Evolutionary conservation across 2,888 invertebrate species (phyloP).

Genomic region (Thereva nobilitata): DNA sequence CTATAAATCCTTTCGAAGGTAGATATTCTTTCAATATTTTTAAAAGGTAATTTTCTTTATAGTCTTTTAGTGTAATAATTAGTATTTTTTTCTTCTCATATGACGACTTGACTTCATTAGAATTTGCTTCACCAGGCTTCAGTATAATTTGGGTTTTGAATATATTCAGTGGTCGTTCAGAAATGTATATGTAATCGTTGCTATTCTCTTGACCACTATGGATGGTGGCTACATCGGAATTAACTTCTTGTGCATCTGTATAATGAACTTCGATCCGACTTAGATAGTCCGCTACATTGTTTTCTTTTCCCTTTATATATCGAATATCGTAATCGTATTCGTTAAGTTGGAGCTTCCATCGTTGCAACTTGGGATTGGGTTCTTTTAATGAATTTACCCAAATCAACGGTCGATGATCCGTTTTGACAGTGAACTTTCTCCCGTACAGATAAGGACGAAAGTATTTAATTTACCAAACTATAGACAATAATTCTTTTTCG

Average conservation of each 20-base stretch:
- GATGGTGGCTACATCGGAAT: background rate
- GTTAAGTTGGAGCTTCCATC: constrained; percentile 50
- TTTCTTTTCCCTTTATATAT: constrained; percentile 44
- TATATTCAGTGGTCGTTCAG: constrained; percentile 12
- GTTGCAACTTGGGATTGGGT: constrained; percentile 50
- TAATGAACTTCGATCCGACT: constrained; percentile 44
- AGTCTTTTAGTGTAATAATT: constrained; percentile 3
- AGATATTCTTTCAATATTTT: constrained; percentile 6
- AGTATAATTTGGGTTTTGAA: constrained; percentile 12
- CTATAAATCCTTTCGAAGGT: background rate
- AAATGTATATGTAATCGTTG: constrained; percentile 1
- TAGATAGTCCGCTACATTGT: constrained; percentile 37
- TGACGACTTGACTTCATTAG: background rate
- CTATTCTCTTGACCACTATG: constrained; percentile 8
- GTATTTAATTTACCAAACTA: constrained; percentile 30
- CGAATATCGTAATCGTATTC: constrained; percentile 48
- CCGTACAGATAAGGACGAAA: constrained; percentile 31
- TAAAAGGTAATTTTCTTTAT: constrained; percentile 11
- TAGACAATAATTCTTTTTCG: constrained; percentile 32
- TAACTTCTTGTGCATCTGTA: background rate
- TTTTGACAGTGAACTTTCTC: constrained; percentile 21
- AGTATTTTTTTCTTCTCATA: constrained; percentile 10
- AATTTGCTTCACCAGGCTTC: background rate
- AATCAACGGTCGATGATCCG: constrained; percentile 46
- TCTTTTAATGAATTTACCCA: constrained; percentile 53